Base-by-base conservation (phyloP, 2,797 vertebrate species). In the Allobates femoralis region DNA sequence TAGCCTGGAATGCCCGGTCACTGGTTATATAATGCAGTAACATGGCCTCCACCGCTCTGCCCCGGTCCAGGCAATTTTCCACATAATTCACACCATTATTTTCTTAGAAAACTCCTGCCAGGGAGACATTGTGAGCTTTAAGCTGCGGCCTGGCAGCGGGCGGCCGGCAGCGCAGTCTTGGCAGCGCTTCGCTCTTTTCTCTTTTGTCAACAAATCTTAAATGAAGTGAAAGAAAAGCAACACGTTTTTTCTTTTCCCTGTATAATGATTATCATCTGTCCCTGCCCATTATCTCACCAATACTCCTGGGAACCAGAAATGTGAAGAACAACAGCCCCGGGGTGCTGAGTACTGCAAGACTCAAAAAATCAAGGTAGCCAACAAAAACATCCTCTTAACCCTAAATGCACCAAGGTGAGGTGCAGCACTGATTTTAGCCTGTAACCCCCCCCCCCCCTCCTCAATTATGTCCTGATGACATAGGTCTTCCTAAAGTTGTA, bases 261-360 rank as follows among this genome's bases (percentile, higher is more conserved):
- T 30, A 64, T 74, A 87, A 87, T 87, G 86, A 87, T 87, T 87
- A 87, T 79, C 77, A 73, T 41, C 55, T 73, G 46, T 30, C 76
- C 81, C 86, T 56, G 75, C 86, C 86, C 74, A 83, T 34, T 50
- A 51, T 74, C 60, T 83, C 19, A 28, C 14, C 1, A 83, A 83
- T 71, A n/a, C 62, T 87, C 58, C 74, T 83, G 85, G 69, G 80
- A 87, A 74, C 16, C 2, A 15, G 60, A 83, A 75, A 73, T 51
- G 11, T 32, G 34, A 83, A 73, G 66, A 77, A 79, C 71, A 87
- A 84, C 81, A 87, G 81, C 81, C 81, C 41, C 53, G 6, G 3
- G 76, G 75, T 7, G 64, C 10, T 15, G 37, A 73, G 77, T 34
- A 26, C 55, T 46, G 60, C 62, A 56, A 58, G 84, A 55, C 41